Evolutionary conservation across 2,113 vertebrate genomes (phyloP), one percentile per base, ranked within the genome.

Genomic region (Nyctereutes procyonoides): DNA sequence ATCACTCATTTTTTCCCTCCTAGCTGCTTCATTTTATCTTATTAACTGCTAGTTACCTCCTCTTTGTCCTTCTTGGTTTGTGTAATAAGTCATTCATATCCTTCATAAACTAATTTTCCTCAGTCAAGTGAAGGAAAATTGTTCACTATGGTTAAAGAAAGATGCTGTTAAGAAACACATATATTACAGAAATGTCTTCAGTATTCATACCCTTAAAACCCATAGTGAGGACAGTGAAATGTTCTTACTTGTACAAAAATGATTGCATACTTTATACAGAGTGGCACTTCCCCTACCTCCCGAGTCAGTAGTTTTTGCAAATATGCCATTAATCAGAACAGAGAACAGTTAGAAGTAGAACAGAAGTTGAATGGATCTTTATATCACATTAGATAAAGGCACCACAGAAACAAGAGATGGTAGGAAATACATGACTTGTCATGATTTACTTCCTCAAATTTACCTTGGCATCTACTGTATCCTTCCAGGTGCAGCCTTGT

Each of bases 51-150:
- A 56, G 55, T 95, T 93, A 76, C 26, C 51, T 87, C 53, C 38
- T 51, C 3, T 19, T 19, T 79, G 86, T 90, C 17, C 17, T 86
- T 91, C 69, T 69, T 95, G 51, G 38, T 88, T 95, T 93, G 38
- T 84, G 35, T 7, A 60, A 92, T 62, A 60, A 95, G 22, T 53
- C 80, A 82, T 88, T 85, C 58, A 90, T 38, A 96, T 93, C 69
- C 38, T 65, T 97, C 80, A 95, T 65, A 95, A 95, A 97, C 73
- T 93, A 76, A 96, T 97, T 73, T 96, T 3, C 38, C 10, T 71
- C 56, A 83, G 94, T 89, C 62, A 93, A 26, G 16, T 71, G 76
- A 87, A 69, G 69, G 48, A 67, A 94, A 97, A 93, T 60, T 87
- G n/a, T 92, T 96, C 83, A 60, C 30, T 89, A 8, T n/a, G 16